Base-by-base conservation (phyloP, 2,113 vertebrate genomes). In the Myxocyprinus asiaticus region DNA sequence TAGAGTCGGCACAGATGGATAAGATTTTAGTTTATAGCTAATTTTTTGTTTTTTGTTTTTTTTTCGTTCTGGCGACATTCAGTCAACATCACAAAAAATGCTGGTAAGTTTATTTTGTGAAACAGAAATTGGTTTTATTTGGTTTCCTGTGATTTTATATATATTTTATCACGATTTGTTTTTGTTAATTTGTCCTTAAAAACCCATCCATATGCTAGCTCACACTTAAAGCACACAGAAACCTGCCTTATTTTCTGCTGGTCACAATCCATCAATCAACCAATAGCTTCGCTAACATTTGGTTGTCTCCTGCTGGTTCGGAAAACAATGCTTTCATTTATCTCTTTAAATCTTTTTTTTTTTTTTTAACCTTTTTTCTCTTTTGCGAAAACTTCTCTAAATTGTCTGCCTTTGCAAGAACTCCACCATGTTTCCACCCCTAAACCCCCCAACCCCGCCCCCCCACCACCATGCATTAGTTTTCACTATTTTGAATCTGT, bases 51-150 rank as follows among this genome's bases (percentile, higher is more conserved):
- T 87, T 92, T 90, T 92, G 87, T 91, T 91, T 92, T 89, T 80
- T 9, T 93, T 91, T 93, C 87, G 91, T 88, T 92, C 92, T 93
- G 92, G 91, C 89, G 86, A 93, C 91, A 91, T 92, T 93, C 92
- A 94, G 93, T 94, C 92, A 88, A 94, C 92, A 86, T 94, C 92
- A 84, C 92, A 94, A 91, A 94, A 94, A 92, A 94, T 94, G 92
- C 92, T 94, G 93, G 92, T 94, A 93, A 94, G 92, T 94, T 86
- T 84, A 89, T 87, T 86, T 91, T 91, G 88, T 90, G 88, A 90
- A 90, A 86, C 48, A 47, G 84, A 88, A 88, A 90, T 89, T 86
- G 88, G 89, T 87, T 91, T 92, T 91, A 88, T 89, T 93, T 69
- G 71, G 90, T 90, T 90, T 91, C 82, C 87, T 91, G 85, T 91